Base-by-base conservation (phyloP, 1,140 invertebrate species). In the Nymphalis io region DNA sequence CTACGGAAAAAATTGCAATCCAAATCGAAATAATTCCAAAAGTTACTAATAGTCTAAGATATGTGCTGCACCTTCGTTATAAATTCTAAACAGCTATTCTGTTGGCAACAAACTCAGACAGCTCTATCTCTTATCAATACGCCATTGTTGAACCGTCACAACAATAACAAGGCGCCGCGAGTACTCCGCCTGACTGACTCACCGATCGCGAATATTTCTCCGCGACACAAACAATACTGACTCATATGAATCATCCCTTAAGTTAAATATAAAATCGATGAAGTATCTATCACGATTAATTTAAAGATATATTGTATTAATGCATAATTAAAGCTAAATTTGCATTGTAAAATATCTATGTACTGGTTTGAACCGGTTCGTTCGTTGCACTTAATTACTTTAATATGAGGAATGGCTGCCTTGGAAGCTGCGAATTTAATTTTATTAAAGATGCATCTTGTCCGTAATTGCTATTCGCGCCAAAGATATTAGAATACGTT, bases 91-190 rank as follows among this genome's bases (percentile, higher is more conserved):
- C 20, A 23, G 15, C 1, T n/a, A n/a, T n/a, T n/a, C n/a, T 12
- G 2, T 55, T 55, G 51, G 51, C 51, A 27, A 15, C 51, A 27
- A 15, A 33, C 23, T 10, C 27, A 20, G 33, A 63, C 27, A 66
- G 23, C n/a, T 10, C 46, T 51, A 48, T 48, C 42, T 16, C n/a
- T 20, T 40, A 72, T 42, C 60, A 58, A 65, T 67, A 63, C 64
- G 39, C 33, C 23, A 61, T 38, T 42, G 16, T 15, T 2, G 27
- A 48, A 65, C 58, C 44, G 16, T 55, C 51, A 53, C 18, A 53
- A 53, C 48, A 53, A 48, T 42, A 42, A 46, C 44, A 16, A 46
- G 44, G 44, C 48, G 12, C 15, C 18, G 20, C 21, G 18, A 18
- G n/a, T 8, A 46, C 44, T 15, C 15, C 44, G 42, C 42, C 3